These are phyloP conservation scores for Esox lucius DNA, from an alignment of 2,797 vertebrate genomes.

Conservation along the genomic window DNA sequence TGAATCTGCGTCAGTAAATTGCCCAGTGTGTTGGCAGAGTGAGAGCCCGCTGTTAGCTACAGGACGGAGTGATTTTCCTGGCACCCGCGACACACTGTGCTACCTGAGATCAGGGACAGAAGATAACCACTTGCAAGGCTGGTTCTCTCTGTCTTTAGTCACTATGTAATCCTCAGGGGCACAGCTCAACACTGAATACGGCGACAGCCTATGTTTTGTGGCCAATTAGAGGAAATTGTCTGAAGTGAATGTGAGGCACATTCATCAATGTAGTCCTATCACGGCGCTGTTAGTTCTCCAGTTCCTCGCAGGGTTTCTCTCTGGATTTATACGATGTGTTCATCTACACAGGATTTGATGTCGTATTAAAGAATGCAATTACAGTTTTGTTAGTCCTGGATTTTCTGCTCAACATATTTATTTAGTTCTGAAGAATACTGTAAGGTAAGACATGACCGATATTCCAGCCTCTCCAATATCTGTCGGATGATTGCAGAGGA, in stretches of 20 bases:
- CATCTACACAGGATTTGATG: slow-evolving; percentile 3
- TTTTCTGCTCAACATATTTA: neutral
- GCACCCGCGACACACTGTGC: slow-evolving; percentile 42
- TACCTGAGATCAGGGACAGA: slow-evolving; percentile 52
- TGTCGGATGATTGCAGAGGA: slow-evolving; percentile 47
- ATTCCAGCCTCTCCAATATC: too few species aligned
- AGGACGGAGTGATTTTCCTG: slow-evolving; percentile 53
- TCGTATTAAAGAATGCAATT: neutral
- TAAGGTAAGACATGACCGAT: neutral
- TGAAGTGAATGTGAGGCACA: slow-evolving; percentile 61
- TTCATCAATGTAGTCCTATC: slow-evolving; percentile 42
- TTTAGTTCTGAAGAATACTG: neutral
- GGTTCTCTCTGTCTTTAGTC: slow-evolving; percentile 57
- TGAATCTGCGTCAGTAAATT: slow-evolving; percentile 5
- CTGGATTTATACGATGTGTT: neutral
- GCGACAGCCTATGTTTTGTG: slow-evolving; percentile 56
- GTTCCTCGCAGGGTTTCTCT: slow-evolving; percentile 12
- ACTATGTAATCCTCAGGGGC: slow-evolving; percentile 64
- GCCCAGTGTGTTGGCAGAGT: slow-evolving; percentile 6
- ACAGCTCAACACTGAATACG: slow-evolving; percentile 41
- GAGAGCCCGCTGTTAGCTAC: slow-evolving; percentile 48
- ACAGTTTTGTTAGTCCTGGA: neutral
- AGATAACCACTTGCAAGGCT: slow-evolving; percentile 61
- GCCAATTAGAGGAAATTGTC: slow-evolving; percentile 71
- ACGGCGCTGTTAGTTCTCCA: slow-evolving; percentile 26